A percentile compares a stretch with the other conserved stretches of the same genome.
Evolutionary conservation across 2,113 vertebrate genomes (phyloP).

Genomic region (Pogona vitticeps): DNA sequence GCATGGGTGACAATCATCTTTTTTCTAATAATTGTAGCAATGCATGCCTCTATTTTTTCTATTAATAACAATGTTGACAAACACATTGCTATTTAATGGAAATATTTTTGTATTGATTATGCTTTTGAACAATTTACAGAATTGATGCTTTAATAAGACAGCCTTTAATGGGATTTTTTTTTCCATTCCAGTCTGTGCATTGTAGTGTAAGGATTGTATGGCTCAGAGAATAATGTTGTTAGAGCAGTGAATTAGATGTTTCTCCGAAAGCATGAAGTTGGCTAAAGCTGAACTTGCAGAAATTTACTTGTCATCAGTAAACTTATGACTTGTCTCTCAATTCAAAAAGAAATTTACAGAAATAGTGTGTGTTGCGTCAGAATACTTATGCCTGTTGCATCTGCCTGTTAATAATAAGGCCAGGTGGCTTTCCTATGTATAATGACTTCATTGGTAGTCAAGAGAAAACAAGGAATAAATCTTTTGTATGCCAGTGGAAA

Average conservation of each 20-base stretch:
- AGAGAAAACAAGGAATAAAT: neutral
- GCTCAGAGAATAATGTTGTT: neutral
- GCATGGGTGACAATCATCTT: constrained; percentile 36
- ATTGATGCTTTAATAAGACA: constrained; percentile 40
- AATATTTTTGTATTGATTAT: constrained; percentile 54
- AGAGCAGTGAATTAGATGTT: neutral
- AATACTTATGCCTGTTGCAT: neutral
- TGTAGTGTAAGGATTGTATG: neutral
- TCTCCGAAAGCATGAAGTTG: neutral
- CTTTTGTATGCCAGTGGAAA: neutral
- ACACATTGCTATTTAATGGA: constrained; percentile 54
- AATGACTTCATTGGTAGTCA: neutral
- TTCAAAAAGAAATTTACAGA: neutral
- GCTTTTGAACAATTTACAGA: neutral
- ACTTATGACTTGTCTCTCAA: neutral
- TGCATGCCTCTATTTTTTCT: constrained; percentile 70
- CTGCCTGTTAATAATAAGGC: neutral
- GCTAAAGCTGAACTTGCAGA: neutral
- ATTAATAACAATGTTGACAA: constrained; percentile 59
- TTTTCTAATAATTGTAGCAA: constrained; percentile 65
- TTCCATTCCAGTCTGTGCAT: constrained; percentile 36
- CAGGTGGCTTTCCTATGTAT: neutral
- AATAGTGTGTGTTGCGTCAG: neutral
- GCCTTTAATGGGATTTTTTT: constrained; percentile 22
- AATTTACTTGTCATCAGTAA: neutral